Percentiles rank a stretch among this genome's conserved stretches.
Conservation (phyloP, 2,113 vertebrate species). For the Himantopus leucocephalus region DNA sequence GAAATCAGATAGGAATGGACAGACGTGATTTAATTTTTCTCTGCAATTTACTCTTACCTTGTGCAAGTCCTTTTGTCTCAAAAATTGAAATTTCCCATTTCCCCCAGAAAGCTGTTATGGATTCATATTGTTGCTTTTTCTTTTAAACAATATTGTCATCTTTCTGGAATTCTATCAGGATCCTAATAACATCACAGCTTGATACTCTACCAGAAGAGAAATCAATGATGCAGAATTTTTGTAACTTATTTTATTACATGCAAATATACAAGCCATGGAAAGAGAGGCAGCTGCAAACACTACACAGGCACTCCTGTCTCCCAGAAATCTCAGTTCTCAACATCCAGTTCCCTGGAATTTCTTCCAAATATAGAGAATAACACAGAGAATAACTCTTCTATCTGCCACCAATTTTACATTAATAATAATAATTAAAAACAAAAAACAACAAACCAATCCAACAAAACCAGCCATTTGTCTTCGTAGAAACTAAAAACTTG, state of each 20-base stretch:
- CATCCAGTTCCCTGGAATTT: neutral
- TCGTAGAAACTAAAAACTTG: neutral
- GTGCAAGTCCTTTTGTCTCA: neutral
- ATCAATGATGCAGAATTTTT: conserved; percentile 6
- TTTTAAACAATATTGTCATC: neutral
- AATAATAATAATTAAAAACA: neutral
- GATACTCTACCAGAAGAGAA: neutral
- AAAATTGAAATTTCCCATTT: neutral
- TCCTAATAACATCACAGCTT: neutral
- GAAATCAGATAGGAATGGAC: neutral
- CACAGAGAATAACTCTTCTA: neutral
- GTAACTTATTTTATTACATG: neutral
- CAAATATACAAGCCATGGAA: neutral
- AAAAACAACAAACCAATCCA: neutral
- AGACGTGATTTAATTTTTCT: neutral
- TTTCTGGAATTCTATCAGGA: neutral
- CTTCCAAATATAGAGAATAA: neutral
- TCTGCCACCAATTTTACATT: neutral
- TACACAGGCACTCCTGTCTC: neutral
- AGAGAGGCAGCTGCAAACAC: neutral
- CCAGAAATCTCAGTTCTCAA: neutral
- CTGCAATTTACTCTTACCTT: neutral
- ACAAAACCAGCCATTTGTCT: neutral
- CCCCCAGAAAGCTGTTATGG: neutral
- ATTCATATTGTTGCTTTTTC: neutral